Evolutionary conservation across 2,888 invertebrate genomes (phyloP), one percentile per base, ranked within the genome.

Genomic region (Athalia cordata): DNA sequence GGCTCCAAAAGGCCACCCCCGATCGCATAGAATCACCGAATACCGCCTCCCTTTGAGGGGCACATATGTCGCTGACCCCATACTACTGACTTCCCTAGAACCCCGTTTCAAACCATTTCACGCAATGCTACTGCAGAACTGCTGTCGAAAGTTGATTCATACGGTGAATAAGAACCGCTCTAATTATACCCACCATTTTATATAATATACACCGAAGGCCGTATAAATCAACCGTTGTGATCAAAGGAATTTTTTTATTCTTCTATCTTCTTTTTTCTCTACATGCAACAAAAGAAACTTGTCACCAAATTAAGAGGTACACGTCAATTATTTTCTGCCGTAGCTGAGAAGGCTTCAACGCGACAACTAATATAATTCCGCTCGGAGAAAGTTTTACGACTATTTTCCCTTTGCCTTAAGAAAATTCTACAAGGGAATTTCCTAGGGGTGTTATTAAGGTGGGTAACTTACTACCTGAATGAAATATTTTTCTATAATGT

Each of bases 1-100:
- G 88, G 89, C 86, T 84, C 81, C 83, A 83, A 84, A 85, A 83
- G 79, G 82, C 85, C 83, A 85, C 81, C 84, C 83, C 85, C 85
- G 83, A 82, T 74, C 79, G 80, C 70, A 72, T 52, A 59, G 43
- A 59, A 72, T 47, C 80, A 55, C 65, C 78, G 49, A 43, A 72
- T 47, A 75, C 66, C 75, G 75, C 49, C 75, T 55, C 78, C 74
- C 74, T 78, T 70, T 74, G 45, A 61, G 49, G 11, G 68, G 68
- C 83, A 81, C 84, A 84, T 82, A 83, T 83, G 83, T 89, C 85
- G 85, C 82, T 75, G 79, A 77, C 81, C 74, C 80, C 83, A 81
- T 29, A 2, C 29, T 29, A 29, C 29, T 29, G 29, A 29, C 29
- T 29, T 29, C 29, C 29, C 84, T 82, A 80, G 55, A 68, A 68